Base-by-base conservation (phyloP, 1,140 invertebrate genomes). In the Drosophila nasuta region DNA sequence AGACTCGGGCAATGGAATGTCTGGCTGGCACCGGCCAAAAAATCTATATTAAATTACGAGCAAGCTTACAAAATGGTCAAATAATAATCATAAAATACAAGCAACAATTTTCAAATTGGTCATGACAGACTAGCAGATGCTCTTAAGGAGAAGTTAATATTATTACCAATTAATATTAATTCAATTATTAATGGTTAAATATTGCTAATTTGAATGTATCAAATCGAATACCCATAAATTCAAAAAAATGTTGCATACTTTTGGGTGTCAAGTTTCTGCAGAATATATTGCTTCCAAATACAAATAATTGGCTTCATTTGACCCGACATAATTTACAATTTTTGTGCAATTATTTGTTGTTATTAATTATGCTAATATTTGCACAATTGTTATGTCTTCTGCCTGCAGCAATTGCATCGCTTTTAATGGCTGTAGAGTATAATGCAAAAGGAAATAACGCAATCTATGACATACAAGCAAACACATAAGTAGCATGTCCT, bases 11-110 rank as follows among this genome's bases (percentile, higher is more conserved):
- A 25, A 25, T 25, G 33, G 10, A 45, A 10, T 5, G 58, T 28
- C 35, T 17, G 10, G 45, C 20, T 15, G 35, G n/a, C 35, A 28
- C 25, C 56, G 7, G 8, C 33, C 62, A 67, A 71, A 85, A 17
- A 88, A 87, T 88, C 83, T 87, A 83, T 88, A 87, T 87, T 87
- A 83, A 88, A 83, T 87, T 87, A 87, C 83, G 67, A 80, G 67
- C 59, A 63, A 72, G 83, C 83, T 49, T 71, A 52, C 83, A 83
- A 88, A 87, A 87, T 80, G 83, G 69, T 78, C 54, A 83, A 88
- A 87, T 80, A 87, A 87, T 87, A 80, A 88, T 72, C 87, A 80
- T 82, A 88, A 87, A 87, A 73, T n/a, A 56, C 11, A 68, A 33
- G 20, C n/a, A 6, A 13, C 35, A 62, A 25, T 64, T 10, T 17